Base-by-base conservation (phyloP, 1,140 invertebrate species). In the Ceratina calcarata region DNA sequence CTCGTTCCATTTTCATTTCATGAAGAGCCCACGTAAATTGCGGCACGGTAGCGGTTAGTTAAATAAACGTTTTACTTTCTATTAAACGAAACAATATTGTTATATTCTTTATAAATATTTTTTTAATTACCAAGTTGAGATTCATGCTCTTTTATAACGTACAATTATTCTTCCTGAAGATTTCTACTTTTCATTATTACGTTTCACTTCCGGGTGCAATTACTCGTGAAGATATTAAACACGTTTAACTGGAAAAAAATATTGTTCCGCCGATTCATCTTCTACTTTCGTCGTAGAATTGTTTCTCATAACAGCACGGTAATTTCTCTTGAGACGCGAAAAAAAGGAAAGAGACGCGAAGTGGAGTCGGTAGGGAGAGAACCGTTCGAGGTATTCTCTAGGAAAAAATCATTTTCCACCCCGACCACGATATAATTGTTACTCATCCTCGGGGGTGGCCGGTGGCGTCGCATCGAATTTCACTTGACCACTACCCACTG, bases 391-490 rank as follows among this genome's bases (percentile, higher is more conserved):
- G n/a, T 12, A 20, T 18, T 72, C 16, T 15, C 58, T 13, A 24
- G 57, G 72, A 81, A 51, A 32, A 66, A 74, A 74, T 79, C 22
- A 74, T 79, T 74, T 66, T 60, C 61, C 70, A 60, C 37, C 70
- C 32, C 22, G 3, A 49, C 32, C 61, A 10, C 24, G 62, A 73
- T 74, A 74, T 78, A 72, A 78, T 78, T 78, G 76, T 78, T 78
- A 64, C 49, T 79, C 70, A 37, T 79, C 53, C 77, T 22, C 18
- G 4, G 22, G 20, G n/a, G 16, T 15, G 51, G 24, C 51, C 53
- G 18, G 62, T 51, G 27, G 27, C 27, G 58, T 51, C 69, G 77
- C 77, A 74, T 79, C 70, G 77, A 79, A 60, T 79, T 79, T 66
- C 62, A 66, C 27, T 66, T 55, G 37, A 53, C 51, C 61, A 15